Base-by-base conservation (phyloP, 2,888 invertebrate species). In the Patella caerulea region DNA sequence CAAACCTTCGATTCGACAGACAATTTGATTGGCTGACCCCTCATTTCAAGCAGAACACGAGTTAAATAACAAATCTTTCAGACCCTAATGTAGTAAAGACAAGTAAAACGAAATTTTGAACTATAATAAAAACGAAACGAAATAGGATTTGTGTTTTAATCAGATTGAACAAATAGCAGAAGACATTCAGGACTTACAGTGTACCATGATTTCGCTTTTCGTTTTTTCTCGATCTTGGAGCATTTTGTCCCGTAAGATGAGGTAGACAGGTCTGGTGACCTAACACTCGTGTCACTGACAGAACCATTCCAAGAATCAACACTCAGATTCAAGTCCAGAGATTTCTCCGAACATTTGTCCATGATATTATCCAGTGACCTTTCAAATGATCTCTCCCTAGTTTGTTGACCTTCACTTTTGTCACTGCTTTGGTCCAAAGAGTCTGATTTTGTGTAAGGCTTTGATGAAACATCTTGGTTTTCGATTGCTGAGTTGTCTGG, bases 171-270 rank as follows among this genome's bases (percentile, higher is more conserved):
- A 24, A 29, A 29, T 2, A 29, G 29, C 29, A 29, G 29, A 29
- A 29, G 15, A 2, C 29, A 24, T 34, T 54, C 24, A 65, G 59
- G 53, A 85, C 90, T 87, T 84, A 90, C 90, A 73, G 89, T 87
- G 76, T 90, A 90, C 90, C 90, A 90, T 3, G 89, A 85, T 78
- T 88, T 89, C 85, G 88, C 90, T 65, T 65, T 65, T 24, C 65
- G 65, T 82, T 90, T 90, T 80, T 88, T 88, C 70, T 86, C 88
- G 24, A 54, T 76, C 52, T 84, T 84, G 7, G 81, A 80, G 15
- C 75, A 71, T 70, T 82, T 82, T 24, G 73, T 34, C 15, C 71
- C 72, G n/a, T 74, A 73, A 59, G 76, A 71, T 0, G 74, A 71
- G 0, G 79, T 70, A 34, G 73, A 74, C 73, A 76, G 75, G 53